phyloP scores from a whole-genome alignment of 1,140 invertebrate genomes.

The Heliconius himera region DNA sequence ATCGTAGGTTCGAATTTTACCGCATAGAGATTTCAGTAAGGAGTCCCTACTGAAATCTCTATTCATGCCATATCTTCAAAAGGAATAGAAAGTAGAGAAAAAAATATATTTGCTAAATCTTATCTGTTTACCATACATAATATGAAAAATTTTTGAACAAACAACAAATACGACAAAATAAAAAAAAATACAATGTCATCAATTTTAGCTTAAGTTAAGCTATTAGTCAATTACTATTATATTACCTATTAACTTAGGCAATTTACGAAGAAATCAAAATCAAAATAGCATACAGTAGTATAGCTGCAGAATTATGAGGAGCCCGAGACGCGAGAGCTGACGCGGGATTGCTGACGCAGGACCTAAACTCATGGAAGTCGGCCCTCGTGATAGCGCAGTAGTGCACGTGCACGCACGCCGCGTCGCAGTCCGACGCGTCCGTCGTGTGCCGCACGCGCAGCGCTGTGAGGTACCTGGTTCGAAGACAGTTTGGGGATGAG shows the following conservation, averaged over 20 bases:
- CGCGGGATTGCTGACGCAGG: constrained; percentile 88
- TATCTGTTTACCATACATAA: neutral
- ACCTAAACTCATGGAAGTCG: constrained; percentile 87
- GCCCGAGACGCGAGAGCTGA: constrained; percentile 84
- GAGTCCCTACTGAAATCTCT: no score
- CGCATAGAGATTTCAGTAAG: no score
- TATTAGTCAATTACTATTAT: no score
- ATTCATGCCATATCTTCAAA: neutral
- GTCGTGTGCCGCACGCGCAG: constrained; percentile 83
- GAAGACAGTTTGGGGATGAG: neutral
- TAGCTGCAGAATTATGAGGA: constrained; percentile 60
- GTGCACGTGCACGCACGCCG: constrained; percentile 88
- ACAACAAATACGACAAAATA: neutral
- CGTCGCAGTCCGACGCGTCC: constrained; percentile 82
- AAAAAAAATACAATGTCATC: no score
- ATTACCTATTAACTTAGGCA: no score
- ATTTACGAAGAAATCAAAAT: constrained; percentile 66
- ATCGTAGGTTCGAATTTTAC: neutral
- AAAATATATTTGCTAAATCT: neutral
- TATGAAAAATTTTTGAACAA: neutral
- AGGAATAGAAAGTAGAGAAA: neutral
- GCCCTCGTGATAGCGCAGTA: constrained; percentile 92
- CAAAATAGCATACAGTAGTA: constrained; percentile 70
- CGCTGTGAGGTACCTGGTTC: constrained; percentile 70
- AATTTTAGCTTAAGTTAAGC: no score